phyloP scores from a whole-genome alignment of 2,113 vertebrate species.

The Eurypyga helias region DNA sequence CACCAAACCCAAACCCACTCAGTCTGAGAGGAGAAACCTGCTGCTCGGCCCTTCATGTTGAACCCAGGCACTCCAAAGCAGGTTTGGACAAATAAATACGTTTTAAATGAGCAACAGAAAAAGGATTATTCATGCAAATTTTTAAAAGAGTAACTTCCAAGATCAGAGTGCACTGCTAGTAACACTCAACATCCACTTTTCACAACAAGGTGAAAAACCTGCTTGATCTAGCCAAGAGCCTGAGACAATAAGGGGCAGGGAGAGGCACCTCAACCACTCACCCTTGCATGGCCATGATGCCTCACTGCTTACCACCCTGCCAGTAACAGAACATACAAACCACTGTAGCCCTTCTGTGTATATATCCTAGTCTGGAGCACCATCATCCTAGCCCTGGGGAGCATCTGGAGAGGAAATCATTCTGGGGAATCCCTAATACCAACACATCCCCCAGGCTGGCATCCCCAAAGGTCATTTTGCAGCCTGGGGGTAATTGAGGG shows the following conservation, averaged over 20 bases:
- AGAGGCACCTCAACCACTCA: background rate
- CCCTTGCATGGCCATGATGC: background rate
- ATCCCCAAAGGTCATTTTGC: background rate
- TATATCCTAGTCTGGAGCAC: background rate
- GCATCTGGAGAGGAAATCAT: background rate
- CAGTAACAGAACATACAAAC: background rate
- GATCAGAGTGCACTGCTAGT: background rate
- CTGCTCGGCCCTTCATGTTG: background rate
- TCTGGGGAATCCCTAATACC: background rate
- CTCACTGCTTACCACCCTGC: background rate
- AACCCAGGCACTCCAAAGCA: background rate
- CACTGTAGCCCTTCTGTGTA: background rate
- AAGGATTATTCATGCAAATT: background rate
- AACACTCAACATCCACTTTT: background rate
- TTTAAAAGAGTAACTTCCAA: background rate
- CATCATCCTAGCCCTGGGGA: background rate
- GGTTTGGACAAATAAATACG: background rate
- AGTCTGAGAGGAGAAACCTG: background rate
- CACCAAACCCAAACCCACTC: background rate
- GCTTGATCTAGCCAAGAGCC: background rate
- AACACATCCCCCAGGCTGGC: rapidly evolving
- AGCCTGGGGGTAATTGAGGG: background rate
- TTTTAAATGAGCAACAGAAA: background rate
- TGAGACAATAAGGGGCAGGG: rapidly evolving
- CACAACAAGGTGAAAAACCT: background rate